A percentile compares a stretch with the other conserved stretches of the same genome.
phyloP scores from a whole-genome alignment of 2,888 invertebrate genomes.

The Acanthosepion esculentum region DNA sequence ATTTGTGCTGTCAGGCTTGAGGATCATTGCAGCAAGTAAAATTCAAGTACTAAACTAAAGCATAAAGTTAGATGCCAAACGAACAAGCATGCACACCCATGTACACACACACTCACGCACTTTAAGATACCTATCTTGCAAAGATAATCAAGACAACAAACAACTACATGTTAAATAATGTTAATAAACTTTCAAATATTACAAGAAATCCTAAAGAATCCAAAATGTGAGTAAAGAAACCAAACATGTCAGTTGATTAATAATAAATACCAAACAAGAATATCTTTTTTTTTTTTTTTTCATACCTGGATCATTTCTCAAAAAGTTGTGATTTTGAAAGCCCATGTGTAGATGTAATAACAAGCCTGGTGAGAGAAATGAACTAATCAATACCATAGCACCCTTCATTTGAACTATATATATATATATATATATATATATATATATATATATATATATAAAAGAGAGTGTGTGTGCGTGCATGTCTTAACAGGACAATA shows the following conservation, averaged over 20 bases:
- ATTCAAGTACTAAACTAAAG: neutral
- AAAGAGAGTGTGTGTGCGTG: too few relatives aligned
- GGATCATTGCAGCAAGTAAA: neutral
- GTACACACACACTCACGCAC: neutral
- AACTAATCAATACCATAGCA: conserved; percentile 6
- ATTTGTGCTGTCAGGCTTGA: neutral
- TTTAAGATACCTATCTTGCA: neutral
- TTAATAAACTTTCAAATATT: neutral
- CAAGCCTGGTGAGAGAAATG: conserved; percentile 6
- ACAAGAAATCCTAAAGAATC: neutral
- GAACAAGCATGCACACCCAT: neutral
- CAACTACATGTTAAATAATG: neutral
- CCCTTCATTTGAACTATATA: neutral
- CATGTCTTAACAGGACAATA: too few relatives aligned
- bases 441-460: too few relatives aligned
- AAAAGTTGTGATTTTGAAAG: neutral
- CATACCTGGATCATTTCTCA: conserved; percentile 33
- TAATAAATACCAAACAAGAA: neutral
- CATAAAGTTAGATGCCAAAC: neutral
- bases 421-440: too few relatives aligned
- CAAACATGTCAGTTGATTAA: neutral
- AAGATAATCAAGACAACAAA: neutral
- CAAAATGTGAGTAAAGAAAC: conserved; percentile 11
- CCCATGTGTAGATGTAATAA: neutral
- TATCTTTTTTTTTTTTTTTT: neutral